Evolutionary conservation across 2,797 vertebrate species (phyloP).

Genomic region (Sebastes trivittatus): DNA sequence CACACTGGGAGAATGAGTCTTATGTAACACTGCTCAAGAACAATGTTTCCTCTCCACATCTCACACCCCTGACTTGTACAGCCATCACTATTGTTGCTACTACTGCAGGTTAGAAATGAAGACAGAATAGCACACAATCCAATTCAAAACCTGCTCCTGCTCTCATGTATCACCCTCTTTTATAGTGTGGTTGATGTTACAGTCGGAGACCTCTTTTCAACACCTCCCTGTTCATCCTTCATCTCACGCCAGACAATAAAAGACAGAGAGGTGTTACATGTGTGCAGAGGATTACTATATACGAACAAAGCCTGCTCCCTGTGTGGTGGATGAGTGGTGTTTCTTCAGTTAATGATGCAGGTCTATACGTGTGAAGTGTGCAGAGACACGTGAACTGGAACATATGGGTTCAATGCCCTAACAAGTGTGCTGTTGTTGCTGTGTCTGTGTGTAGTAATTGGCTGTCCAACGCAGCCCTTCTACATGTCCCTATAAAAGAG

Average conservation of each 20-base stretch:
- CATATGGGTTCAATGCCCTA: slow-evolving; percentile 16
- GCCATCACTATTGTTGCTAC: not conserved
- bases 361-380: slow-evolving; percentile 5
- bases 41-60: not conserved
- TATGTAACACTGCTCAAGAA: slow-evolving; percentile 2
- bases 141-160: not conserved
- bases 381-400: slow-evolving; percentile 38
- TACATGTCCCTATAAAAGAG: slow-evolving; percentile 3
- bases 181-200: slow-evolving; percentile 7
- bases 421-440: slow-evolving; percentile 21
- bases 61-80: not conserved
- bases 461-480: slow-evolving; percentile 9
- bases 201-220: not conserved
- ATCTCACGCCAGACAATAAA: slow-evolving; percentile 7
- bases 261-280: slow-evolving; percentile 5
- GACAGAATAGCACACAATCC: not conserved
- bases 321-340: not conserved
- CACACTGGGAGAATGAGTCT: not conserved
- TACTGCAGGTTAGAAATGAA: not conserved
- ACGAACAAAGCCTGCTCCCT: not conserved
- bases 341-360: slow-evolving; percentile 18
- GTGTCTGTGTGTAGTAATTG: slow-evolving; percentile 42
- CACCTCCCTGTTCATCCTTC: not conserved
- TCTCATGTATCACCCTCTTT: not conserved
- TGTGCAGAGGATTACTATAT: not conserved